Base-by-base conservation (phyloP, 53 echinoderm and acorn worm genomes). In the Glandiceps talaboti region DNA sequence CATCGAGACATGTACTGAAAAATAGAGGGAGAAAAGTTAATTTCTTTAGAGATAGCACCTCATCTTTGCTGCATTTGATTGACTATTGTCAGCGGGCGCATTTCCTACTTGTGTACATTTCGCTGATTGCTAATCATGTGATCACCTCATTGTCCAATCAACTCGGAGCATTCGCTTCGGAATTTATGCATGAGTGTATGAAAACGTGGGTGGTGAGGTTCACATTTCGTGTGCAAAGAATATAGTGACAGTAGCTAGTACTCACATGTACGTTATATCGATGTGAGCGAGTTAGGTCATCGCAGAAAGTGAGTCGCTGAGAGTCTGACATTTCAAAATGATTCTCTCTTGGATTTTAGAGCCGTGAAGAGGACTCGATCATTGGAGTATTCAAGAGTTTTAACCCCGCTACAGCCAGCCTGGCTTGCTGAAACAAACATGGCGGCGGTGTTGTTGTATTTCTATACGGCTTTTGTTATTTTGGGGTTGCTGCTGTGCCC, bases 361-460 rank as follows among this genome's bases (percentile, higher is more conserved):
- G 64, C 64, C 64, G 64, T 45, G 64, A 45, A 45, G 64, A 45
- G 6, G 20, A 45, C 64, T 20, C 64, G 64, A 45, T 45, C 64
- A 45, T 6, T 20, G 64, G 64, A 45, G 64, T 45, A 20, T 45
- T 6, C 64, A 20, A 12, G 64, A 45, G 64, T 20, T 45, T 45
- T 20, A 45, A 45, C 64, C 64, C 64, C 64, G 64, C 64, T 45
- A 45, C 64, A 45, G 64, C 64, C 64, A 12, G 6, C 64, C 64
- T 45, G 64, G 64, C 64, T 45, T 20, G 64, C 20, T 45, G 64
- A 45, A 45, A 45, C 64, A 45, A 45, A 45, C 64, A 45, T 45
- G 64, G 64, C 64, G 64, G 64, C 64, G 64, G 64, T 45, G 64
- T 45, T 45, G 64, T 45, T 45, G 64, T 45, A 45, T 45, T 45